These are phyloP conservation scores for Caiman crocodilus DNA, from an alignment of 2,797 vertebrate species.

Conservation along the genomic window DNA sequence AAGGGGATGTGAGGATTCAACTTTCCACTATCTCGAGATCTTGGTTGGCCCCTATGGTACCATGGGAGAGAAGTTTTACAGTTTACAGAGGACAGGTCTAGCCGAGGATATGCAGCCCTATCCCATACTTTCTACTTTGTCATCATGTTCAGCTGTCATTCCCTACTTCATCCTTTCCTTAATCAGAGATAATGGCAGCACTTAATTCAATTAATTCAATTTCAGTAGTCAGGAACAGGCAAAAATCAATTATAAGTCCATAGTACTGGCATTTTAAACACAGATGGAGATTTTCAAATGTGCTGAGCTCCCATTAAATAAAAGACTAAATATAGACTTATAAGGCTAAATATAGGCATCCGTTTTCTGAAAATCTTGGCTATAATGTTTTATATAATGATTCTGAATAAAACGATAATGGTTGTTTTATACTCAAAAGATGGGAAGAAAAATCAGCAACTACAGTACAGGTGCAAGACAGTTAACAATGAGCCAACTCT, in stretches of 20 bases:
- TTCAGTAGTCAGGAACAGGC: background rate
- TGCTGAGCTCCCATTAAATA: background rate
- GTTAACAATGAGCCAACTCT: background rate
- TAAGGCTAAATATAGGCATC: background rate
- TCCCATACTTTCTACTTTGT: background rate
- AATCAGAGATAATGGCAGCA: background rate
- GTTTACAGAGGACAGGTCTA: background rate
- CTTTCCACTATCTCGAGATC: background rate
- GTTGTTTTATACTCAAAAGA: background rate
- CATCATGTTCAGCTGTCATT: background rate
- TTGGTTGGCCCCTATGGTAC: background rate
- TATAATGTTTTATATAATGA: background rate
- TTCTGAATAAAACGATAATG: background rate
- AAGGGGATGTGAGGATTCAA: background rate
- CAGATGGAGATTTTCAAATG: background rate
- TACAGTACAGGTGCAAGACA: background rate
- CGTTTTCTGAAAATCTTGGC: background rate
- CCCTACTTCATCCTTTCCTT: background rate
- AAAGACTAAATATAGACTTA: background rate
- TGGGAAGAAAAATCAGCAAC: background rate
- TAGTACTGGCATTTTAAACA: background rate
- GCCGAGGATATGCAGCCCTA: background rate
- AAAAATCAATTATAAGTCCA: background rate
- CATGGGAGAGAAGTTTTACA: fast-evolving
- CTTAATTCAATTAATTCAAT: background rate